A percentile compares a stretch with the other conserved stretches of the same genome.
Conservation (phyloP, 2,888 invertebrate genomes). For the Brenthis daphne region DNA sequence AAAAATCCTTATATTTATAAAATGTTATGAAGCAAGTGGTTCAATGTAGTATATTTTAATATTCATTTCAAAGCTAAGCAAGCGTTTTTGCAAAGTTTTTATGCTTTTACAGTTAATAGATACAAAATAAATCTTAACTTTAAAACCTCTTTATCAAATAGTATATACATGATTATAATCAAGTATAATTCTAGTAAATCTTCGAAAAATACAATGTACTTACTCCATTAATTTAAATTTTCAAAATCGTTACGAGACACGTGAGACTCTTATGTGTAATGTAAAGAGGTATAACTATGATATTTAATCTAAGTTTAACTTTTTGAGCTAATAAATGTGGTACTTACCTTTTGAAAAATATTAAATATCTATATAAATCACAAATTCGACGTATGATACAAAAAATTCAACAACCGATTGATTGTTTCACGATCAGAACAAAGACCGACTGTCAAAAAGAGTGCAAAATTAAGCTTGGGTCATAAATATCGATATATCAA, state of each 20-base stretch:
- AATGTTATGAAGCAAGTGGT: too few relatives aligned
- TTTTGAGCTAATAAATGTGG: neutral
- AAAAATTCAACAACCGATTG: slow-evolving; percentile 2
- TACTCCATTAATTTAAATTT: neutral
- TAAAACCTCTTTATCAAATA: neutral
- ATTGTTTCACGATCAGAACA: neutral
- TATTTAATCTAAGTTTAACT: neutral
- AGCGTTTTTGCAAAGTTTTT: too few relatives aligned
- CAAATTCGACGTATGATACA: neutral
- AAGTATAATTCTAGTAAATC: neutral
- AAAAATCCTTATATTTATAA: too few relatives aligned
- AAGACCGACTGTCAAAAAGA: neutral
- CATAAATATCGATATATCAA: too few relatives aligned
- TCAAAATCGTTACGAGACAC: slow-evolving; percentile 10
- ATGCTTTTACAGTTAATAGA: too few relatives aligned
- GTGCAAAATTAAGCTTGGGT: neutral
- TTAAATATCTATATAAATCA: neutral
- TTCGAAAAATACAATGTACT: neutral
- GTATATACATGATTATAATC: neutral
- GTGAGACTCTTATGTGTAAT: neutral
- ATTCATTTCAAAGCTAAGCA: too few relatives aligned
- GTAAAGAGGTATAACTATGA: neutral
- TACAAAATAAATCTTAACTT: too few relatives aligned
- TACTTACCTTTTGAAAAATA: slow-evolving; percentile 2
- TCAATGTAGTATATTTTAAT: too few relatives aligned